phyloP scores from a whole-genome alignment of 2,113 vertebrate genomes.

The Brachyhypopomus gauderio region DNA sequence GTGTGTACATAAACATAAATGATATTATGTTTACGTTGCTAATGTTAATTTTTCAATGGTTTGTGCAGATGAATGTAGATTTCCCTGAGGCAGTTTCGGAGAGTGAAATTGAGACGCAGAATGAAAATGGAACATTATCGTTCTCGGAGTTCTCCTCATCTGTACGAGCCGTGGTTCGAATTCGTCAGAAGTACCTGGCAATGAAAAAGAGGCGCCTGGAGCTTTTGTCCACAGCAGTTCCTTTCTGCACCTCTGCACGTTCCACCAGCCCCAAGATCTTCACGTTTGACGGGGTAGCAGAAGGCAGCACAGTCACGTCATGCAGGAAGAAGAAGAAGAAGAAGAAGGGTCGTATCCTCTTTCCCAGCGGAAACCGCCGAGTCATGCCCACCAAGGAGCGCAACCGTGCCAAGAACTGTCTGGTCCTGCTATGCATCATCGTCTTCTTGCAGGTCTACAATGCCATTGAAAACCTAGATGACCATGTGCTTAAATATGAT shows the following conservation, averaged over 20 bases:
- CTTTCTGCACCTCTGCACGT: background rate
- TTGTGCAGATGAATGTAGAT: conserved; percentile 47
- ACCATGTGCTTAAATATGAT: conserved; percentile 91
- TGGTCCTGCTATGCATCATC: conserved; percentile 83
- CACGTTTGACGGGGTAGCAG: conserved; percentile 80
- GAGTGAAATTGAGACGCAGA: conserved; percentile 1
- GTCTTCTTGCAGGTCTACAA: conserved; percentile 94
- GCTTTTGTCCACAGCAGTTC: background rate
- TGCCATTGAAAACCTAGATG: conserved; percentile 96
- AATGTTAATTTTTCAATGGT: background rate
- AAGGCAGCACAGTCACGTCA: background rate
- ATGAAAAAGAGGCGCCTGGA: conserved; percentile 76
- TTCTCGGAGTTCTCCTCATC: conserved; percentile 74
- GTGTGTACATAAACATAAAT: background rate
- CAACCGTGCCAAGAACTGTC: conserved; percentile 86
- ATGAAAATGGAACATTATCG: conserved; percentile 45
- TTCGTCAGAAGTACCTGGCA: conserved; percentile 79
- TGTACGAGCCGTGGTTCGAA: conserved; percentile 79
- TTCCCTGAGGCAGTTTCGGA: conserved; percentile 6
- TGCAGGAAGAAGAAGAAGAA: conserved; percentile 73
- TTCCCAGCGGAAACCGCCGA: conserved; percentile 71
- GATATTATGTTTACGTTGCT: background rate
- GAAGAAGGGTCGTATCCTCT: conserved; percentile 79
- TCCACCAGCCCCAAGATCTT: conserved; percentile 82
- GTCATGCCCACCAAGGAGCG: conserved; percentile 75